These are phyloP conservation scores for Diplazon laetatorius DNA, from an alignment of 2,888 invertebrate species.

Conservation along the genomic window DNA sequence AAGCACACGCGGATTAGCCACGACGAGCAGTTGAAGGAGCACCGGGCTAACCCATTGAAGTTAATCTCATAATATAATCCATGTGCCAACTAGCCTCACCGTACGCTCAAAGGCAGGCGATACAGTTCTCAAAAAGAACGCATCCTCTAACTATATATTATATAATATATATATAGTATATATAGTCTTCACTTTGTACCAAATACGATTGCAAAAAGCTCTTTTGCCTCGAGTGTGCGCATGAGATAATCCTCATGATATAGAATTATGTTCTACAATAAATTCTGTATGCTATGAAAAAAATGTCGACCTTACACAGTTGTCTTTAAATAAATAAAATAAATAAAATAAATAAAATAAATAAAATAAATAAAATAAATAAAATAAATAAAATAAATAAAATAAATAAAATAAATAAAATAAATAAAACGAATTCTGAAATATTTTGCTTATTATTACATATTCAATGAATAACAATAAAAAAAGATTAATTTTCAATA, in stretches of 20 bases:
- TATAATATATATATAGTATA: too few relatives aligned
- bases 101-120: constrained; percentile 30
- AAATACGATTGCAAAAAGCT: constrained; percentile 44
- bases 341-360: too few relatives aligned
- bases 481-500: too few relatives aligned
- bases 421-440: too few relatives aligned
- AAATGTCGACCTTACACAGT: too few relatives aligned
- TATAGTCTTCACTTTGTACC: constrained; percentile 50
- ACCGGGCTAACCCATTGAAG: constrained; percentile 50
- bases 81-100: constrained; percentile 45
- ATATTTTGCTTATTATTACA: too few relatives aligned
- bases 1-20: constrained; percentile 42
- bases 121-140: constrained; percentile 37
- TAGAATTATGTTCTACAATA: not conserved
- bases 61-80: constrained; percentile 59
- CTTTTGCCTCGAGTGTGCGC: constrained; percentile 26
- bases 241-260: not conserved
- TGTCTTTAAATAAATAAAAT: too few relatives aligned
- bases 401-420: too few relatives aligned
- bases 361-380: too few relatives aligned
- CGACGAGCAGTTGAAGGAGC: constrained; percentile 36
- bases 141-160: constrained; percentile 41
- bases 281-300: constrained; percentile 4
- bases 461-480: too few relatives aligned
- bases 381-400: too few relatives aligned